phyloP scores from a whole-genome alignment of 1,140 invertebrate genomes.

The Bactericera cockerelli region DNA sequence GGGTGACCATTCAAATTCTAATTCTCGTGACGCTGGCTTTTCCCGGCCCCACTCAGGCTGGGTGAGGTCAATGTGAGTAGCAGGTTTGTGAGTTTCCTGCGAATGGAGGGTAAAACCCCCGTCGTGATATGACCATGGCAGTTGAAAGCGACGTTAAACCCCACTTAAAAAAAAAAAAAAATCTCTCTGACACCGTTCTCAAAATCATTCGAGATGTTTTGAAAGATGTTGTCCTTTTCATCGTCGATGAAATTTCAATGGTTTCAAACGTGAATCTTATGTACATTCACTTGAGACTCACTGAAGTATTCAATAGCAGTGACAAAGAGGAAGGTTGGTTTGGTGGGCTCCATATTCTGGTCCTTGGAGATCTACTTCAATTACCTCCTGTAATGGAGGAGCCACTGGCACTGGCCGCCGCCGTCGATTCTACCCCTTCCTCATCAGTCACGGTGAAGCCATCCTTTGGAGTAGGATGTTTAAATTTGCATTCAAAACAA shows the following conservation, averaged over 20 bases:
- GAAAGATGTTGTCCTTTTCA: constrained; percentile 24
- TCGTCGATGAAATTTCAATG: constrained; percentile 28
- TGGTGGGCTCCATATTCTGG: constrained; percentile 15
- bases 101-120: no score
- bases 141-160: no score
- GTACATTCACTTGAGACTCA: constrained; percentile 18
- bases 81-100: no score
- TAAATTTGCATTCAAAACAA: no score
- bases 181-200: constrained; percentile 21
- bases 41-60: no score
- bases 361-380: constrained; percentile 26
- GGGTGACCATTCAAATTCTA: no score
- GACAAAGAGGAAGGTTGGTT: constrained; percentile 19
- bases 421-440: background rate
- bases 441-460: background rate
- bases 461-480: background rate
- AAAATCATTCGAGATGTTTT: constrained; percentile 22
- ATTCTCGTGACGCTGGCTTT: no score
- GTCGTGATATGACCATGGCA: no score
- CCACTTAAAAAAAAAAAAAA: no score
- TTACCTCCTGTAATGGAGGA: constrained; percentile 24
- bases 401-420: constrained; percentile 16
- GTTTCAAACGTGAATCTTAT: constrained; percentile 25
- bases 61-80: no score
- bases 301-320: constrained; percentile 18